These are phyloP conservation scores for Rhizoglyphus robini DNA, from an alignment of 1,140 invertebrate species.

Conservation along the genomic window DNA sequence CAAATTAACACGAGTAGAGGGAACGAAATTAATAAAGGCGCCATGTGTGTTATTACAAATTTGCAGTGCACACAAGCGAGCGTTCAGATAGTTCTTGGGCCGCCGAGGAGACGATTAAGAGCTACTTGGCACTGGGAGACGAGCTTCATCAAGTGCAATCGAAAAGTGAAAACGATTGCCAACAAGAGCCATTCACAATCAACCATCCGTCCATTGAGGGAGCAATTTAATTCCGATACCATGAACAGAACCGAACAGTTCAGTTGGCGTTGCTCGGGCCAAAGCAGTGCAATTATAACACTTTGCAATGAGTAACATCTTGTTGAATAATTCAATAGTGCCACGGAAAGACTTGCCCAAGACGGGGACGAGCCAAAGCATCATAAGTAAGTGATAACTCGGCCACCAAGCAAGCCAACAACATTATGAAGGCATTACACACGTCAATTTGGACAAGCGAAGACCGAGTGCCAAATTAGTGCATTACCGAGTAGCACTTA, in stretches of 20 bases:
- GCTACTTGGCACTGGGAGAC: background rate
- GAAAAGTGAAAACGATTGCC: background rate
- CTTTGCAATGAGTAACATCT: background rate
- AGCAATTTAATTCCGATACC: constrained; percentile 4
- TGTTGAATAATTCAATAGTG: background rate
- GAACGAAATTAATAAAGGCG: background rate
- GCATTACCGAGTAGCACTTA: too few relatives aligned
- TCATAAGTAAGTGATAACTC: background rate
- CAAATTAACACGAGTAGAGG: too few relatives aligned
- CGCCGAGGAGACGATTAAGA: background rate
- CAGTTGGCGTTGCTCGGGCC: background rate
- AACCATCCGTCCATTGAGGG: background rate
- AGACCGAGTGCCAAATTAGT: background rate
- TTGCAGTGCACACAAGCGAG: background rate
- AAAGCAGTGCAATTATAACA: background rate
- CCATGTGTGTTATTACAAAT: background rate
- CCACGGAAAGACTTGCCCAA: too few relatives aligned
- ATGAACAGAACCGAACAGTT: background rate
- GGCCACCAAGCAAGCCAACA: background rate
- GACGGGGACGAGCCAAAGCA: background rate
- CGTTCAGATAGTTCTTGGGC: background rate
- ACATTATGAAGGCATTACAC: background rate
- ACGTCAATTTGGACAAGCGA: background rate
- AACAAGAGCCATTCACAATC: background rate
- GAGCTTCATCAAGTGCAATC: too few relatives aligned